Evolutionary conservation across 2,888 invertebrate species (phyloP), one percentile per base, ranked within the genome.

Genomic region (Ernsta delagoae): DNA sequence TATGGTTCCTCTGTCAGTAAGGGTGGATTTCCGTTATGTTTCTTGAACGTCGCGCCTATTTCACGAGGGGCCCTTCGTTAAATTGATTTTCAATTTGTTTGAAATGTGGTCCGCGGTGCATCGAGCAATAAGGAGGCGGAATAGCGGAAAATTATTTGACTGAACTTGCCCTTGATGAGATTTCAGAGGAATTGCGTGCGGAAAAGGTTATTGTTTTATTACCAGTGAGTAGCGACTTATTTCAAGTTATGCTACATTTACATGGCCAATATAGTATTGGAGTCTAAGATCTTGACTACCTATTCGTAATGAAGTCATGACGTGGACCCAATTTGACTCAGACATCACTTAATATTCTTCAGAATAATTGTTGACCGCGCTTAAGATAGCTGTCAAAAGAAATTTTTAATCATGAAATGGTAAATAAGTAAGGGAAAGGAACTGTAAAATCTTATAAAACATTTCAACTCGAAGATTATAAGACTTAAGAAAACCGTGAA

Each of bases 1-100:
- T 53, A 53, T 53, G 9, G 53, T 16, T 53, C 53, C 24, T 53
- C 24, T 4, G 53, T 53, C 48, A 7, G n/a, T 34, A 66, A 66
- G 65, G 65, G 59, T 41, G 41, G 41, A 53, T 59, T 53, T 53
- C 53, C 24, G 24, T 24, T 9, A 53, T 79, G 81, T 83, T 83
- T 81, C 80, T 78, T 77, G 72, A 76, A 81, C 79, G 79, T 80
- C 83, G 76, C 78, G 81, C 79, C 80, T 82, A 81, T 81, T 84
- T 81, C 83, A 80, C 80, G 73, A 82, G 82, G 83, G 81, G 81
- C 87, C 90, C 87, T 84, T 85, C 78, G 83, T 86, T 85, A 89
- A 91, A 92, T 92, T 92, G 90, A 92, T 92, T 92, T 92, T 91
- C 91, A 92, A 92, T 92, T 92, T 92, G 88, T 90, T 89, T 89